Percentiles rank a stretch among this genome's conserved stretches.
Evolutionary conservation across 2,113 vertebrate genomes (phyloP).

Genomic region (Odocoileus hemionus): DNA sequence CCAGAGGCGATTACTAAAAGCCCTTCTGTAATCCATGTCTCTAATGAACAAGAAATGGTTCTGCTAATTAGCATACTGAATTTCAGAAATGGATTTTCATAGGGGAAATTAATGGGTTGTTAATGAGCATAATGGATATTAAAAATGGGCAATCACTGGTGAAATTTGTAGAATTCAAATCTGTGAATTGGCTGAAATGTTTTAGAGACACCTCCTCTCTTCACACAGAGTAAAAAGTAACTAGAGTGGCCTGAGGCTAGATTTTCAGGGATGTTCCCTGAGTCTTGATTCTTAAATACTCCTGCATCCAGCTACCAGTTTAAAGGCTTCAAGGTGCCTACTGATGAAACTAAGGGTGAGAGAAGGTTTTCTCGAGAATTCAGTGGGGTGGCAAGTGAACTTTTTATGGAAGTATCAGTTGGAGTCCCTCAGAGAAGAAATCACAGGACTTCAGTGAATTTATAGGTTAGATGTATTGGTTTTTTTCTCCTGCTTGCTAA

Average conservation of each 20-base stretch:
- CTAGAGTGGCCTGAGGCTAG: neutral
- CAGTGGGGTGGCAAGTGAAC: neutral
- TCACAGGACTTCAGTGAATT: neutral
- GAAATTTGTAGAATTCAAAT: conserved; percentile 18
- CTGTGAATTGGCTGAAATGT: neutral
- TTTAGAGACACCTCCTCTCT: neutral
- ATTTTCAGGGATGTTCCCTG: neutral
- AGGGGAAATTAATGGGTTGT: conserved; percentile 61
- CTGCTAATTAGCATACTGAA: conserved; percentile 67
- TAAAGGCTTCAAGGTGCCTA: neutral
- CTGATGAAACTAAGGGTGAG: neutral
- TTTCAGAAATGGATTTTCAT: conserved; percentile 66
- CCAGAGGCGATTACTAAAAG: conserved; percentile 56
- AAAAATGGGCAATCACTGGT: conserved; percentile 50
- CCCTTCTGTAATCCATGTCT: conserved; percentile 44
- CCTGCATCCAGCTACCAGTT: neutral
- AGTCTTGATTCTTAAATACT: neutral
- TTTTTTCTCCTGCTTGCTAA: neutral
- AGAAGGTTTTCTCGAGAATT: neutral
- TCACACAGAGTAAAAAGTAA: neutral
- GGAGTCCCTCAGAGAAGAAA: neutral
- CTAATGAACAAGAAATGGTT: conserved; percentile 62
- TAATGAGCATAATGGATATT: conserved; percentile 60
- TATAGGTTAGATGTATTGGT: neutral
- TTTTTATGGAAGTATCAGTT: neutral